Conservation (phyloP, 2,888 invertebrate species). For the Pyralis farinalis region DNA sequence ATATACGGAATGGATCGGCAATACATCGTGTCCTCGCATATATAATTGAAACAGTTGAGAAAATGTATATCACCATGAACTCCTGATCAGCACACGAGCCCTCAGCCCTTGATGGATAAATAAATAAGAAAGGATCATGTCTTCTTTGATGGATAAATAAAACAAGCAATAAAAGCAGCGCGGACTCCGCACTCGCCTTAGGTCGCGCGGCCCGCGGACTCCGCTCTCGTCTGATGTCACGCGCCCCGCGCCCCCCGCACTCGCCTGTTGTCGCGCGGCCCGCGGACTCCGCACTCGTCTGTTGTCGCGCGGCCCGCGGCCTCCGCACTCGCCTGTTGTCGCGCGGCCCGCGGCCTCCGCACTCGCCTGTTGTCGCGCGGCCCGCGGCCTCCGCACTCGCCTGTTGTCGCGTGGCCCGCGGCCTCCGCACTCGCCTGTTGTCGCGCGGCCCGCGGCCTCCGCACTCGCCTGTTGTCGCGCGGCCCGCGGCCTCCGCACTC, state of each 20-base stretch:
- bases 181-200: too few relatives aligned
- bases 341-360: conserved; percentile 7
- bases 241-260: conserved; percentile 1
- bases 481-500: neutral
- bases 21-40: too few relatives aligned
- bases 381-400: conserved; percentile 3
- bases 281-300: conserved; percentile 23
- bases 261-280: conserved; percentile 7
- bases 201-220: neutral
- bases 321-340: conserved; percentile 19
- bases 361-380: conserved; percentile 17
- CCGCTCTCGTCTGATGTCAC: neutral
- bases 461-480: too few relatives aligned
- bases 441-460: conserved; percentile 6
- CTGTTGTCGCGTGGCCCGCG: conserved; percentile 13
- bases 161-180: too few relatives aligned
- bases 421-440: conserved; percentile 14
- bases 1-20: too few relatives aligned
- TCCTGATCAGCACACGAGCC: too few relatives aligned
- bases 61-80: too few relatives aligned
- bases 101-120: too few relatives aligned
- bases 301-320: conserved; percentile 27
- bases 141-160: too few relatives aligned
- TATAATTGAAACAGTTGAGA: too few relatives aligned
- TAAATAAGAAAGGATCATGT: too few relatives aligned